phyloP scores from a whole-genome alignment of 2,797 vertebrate genomes.

The Arrhamphus sclerolepis region DNA sequence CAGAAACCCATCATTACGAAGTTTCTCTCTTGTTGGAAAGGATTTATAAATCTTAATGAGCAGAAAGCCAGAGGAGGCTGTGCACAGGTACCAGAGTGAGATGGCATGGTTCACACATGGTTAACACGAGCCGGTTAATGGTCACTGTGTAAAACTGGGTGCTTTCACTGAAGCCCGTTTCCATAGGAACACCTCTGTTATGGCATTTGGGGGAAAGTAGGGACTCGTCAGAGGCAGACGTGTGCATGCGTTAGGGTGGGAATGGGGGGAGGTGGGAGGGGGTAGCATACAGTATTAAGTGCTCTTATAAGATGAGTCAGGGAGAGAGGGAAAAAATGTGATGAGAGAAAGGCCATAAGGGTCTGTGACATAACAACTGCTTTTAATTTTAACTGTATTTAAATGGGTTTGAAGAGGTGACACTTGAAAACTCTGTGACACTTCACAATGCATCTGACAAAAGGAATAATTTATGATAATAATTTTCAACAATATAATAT shows the following conservation, averaged over 20 bases:
- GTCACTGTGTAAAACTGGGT: constrained; percentile 36
- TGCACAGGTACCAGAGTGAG: neutral
- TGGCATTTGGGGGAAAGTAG: constrained; percentile 51
- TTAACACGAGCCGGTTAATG: constrained; percentile 29
- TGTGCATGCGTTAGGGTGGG: constrained; percentile 2
- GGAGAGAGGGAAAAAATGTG: constrained; percentile 10
- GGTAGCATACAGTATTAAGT: constrained; percentile 40
- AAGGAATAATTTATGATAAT: neutral
- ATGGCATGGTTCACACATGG: constrained; percentile 9
- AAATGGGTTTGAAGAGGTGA: constrained; percentile 13
- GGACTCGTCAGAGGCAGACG: constrained; percentile 25
- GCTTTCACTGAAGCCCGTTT: constrained; percentile 46
- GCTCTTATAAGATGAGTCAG: constrained; percentile 58
- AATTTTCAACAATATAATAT: too few species aligned
- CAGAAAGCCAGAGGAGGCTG: neutral
- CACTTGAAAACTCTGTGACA: constrained; percentile 12
- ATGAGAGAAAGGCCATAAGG: constrained; percentile 1
- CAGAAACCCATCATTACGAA: neutral
- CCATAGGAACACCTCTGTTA: constrained; percentile 63
- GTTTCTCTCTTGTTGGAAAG: constrained; percentile 6
- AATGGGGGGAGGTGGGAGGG: neutral
- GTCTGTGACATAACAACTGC: constrained; percentile 15
- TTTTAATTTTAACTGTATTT: constrained; percentile 32
- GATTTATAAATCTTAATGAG: constrained; percentile 11
- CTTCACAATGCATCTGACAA: constrained; percentile 2